These are phyloP conservation scores for Meiosimyza decipiens DNA, from an alignment of 2,888 invertebrate genomes.

Conservation along the genomic window DNA sequence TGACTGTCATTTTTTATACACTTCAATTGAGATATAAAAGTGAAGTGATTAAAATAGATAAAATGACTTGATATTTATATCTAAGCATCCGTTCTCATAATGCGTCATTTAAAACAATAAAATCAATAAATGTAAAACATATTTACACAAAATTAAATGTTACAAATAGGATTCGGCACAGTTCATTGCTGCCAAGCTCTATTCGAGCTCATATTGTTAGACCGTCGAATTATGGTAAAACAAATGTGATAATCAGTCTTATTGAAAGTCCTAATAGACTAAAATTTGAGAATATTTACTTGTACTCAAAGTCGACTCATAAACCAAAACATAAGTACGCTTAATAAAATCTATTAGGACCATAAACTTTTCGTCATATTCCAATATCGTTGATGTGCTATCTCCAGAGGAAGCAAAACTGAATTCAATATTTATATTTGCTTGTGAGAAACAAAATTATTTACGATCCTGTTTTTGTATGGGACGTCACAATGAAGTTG, in stretches of 20 bases:
- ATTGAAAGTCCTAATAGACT: conserved; percentile 41
- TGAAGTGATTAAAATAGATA: no score
- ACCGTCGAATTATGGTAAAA: conserved; percentile 58
- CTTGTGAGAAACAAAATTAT: conserved; percentile 53
- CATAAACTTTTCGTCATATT: not conserved
- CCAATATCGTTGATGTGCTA: conserved; percentile 22
- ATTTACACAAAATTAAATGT: no score
- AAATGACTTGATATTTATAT: no score
- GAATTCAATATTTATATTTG: conserved; percentile 48
- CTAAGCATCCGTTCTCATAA: no score
- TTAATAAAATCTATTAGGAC: no score
- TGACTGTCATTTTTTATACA: no score
- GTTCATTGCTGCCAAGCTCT: no score
- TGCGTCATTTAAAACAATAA: no score
- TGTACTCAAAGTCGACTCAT: conserved; percentile 52
- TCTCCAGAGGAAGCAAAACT: conserved; percentile 40
- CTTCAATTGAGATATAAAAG: no score
- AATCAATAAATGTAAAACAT: no score
- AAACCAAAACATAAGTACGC: conserved; percentile 46
- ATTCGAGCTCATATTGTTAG: conserved; percentile 41
- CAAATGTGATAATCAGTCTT: conserved; percentile 55
- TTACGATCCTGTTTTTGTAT: conserved; percentile 54
- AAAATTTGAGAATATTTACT: conserved; percentile 44
- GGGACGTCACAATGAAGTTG: conserved; percentile 56
- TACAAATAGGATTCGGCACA: no score